A percentile compares a stretch with the other conserved stretches of the same genome.
phyloP scores from a whole-genome alignment of 1,140 invertebrate species.

The Palaemon carinicauda region DNA sequence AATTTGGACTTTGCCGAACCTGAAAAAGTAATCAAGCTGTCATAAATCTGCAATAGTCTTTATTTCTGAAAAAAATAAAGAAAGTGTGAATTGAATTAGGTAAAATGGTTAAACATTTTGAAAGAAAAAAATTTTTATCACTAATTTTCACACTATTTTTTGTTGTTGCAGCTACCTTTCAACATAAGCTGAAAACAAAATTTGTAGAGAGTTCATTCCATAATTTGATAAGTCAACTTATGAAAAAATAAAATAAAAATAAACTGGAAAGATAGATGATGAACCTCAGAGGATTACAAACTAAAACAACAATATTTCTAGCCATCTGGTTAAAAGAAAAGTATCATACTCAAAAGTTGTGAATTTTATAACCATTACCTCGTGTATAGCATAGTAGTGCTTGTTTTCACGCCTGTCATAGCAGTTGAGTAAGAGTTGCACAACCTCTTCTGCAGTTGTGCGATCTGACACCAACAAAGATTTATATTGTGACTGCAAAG shows the following conservation, averaged over 20 bases:
- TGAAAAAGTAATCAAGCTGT: not conserved
- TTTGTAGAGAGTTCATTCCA: no score
- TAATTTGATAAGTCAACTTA: no score
- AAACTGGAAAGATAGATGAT: no score
- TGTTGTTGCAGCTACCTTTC: no score
- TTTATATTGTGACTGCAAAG: slow-evolving; percentile 84
- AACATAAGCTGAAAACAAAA: no score
- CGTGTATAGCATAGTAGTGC: slow-evolving; percentile 57
- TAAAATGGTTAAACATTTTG: no score
- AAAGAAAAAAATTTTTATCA: no score
- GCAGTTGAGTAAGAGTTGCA: slow-evolving; percentile 85
- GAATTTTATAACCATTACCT: slow-evolving; percentile 36
- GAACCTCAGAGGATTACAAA: not conserved
- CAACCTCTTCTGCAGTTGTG: slow-evolving; percentile 89
- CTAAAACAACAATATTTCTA: not conserved
- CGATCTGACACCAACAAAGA: slow-evolving; percentile 86
- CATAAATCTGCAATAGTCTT: not conserved
- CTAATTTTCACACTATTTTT: no score
- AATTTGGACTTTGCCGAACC: slow-evolving; percentile 68
- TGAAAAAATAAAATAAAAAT: no score
- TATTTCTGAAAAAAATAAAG: not conserved
- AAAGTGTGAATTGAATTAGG: no score
- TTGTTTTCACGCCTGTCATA: slow-evolving; percentile 66
- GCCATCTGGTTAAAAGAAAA: not conserved
- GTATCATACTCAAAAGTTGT: not conserved